Percentiles rank a stretch among this genome's conserved stretches.
Evolutionary conservation across 2,797 vertebrate genomes (phyloP).

Genomic region (Cryptoprocta ferox): DNA sequence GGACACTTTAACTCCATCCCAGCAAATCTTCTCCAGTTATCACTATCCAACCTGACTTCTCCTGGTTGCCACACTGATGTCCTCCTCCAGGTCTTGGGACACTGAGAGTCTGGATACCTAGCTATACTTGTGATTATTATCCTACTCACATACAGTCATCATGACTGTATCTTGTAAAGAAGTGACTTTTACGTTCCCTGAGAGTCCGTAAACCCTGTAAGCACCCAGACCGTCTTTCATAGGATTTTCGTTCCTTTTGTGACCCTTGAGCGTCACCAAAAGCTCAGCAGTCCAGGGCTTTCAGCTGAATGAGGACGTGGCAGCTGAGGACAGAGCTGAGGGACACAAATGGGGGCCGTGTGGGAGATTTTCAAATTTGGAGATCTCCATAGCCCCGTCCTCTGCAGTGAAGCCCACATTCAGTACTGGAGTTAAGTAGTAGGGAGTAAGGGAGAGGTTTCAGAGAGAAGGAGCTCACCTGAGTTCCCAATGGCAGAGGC

Average conservation of each 20-base stretch:
- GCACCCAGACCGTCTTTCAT: neutral
- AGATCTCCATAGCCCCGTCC: neutral
- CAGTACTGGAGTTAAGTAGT: neutral
- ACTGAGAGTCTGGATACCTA: neutral
- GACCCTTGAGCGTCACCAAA: neutral
- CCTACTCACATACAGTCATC: neutral
- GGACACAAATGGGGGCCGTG: neutral
- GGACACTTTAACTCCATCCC: neutral
- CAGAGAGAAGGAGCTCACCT: slow-evolving; percentile 52
- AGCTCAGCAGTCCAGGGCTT: neutral
- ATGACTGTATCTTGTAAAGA: neutral
- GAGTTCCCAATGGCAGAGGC: neutral
- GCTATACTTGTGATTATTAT: neutral
- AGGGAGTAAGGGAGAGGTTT: neutral
- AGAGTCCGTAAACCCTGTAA: neutral
- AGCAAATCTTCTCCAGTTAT: neutral
- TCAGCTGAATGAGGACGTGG: neutral
- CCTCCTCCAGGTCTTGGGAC: neutral
- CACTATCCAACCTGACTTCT: neutral
- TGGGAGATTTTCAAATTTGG: neutral
- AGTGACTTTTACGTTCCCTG: neutral
- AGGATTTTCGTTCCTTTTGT: neutral
- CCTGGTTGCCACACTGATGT: neutral
- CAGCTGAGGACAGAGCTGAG: neutral
- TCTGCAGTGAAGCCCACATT: neutral